phyloP scores from a whole-genome alignment of 64 coral and sea anemone species.

The Montipora cactus region DNA sequence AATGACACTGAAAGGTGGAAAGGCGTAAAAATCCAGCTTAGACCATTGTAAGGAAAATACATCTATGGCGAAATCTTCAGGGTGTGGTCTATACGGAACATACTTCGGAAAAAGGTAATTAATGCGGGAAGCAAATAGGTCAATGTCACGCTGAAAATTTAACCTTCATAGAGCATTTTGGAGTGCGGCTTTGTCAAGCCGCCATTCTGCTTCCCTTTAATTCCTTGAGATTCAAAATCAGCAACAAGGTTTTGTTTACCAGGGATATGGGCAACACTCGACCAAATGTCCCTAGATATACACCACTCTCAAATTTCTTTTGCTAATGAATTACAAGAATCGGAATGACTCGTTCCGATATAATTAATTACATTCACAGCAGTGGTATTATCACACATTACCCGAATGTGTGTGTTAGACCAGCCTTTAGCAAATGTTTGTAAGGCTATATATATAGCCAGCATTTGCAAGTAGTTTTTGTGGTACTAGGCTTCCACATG shows the following conservation, averaged over 20 bases:
- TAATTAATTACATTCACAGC: conserved; percentile 50
- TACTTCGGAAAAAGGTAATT: conserved; percentile 16
- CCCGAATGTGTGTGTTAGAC: conserved; percentile 15
- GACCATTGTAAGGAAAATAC: conserved; percentile 15
- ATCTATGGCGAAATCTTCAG: conserved; percentile 34
- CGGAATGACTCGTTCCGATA: conserved; percentile 72
- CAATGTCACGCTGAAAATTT: neutral
- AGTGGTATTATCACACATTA: conserved; percentile 53
- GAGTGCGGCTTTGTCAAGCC: conserved; percentile 8
- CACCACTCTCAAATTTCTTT: conserved; percentile 41
- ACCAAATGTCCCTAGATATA: conserved; percentile 19
- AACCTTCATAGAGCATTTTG: conserved; percentile 11
- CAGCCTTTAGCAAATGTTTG: neutral
- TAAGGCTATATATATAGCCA: neutral
- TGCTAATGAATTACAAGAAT: conserved; percentile 41
- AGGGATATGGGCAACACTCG: conserved; percentile 54
- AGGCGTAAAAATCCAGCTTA: conserved; percentile 31
- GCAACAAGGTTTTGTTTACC: conserved; percentile 33
- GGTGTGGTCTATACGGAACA: conserved; percentile 54
- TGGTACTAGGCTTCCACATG: conserved; percentile 22
- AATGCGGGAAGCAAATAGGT: conserved; percentile 57
- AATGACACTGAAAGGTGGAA: conserved; percentile 47
- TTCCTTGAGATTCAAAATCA: conserved; percentile 45
- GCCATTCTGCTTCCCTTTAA: neutral
- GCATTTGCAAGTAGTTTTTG: conserved; percentile 44